Evolutionary conservation across 2,888 invertebrate species (phyloP).

Genomic region (Bugulina stolonifera): DNA sequence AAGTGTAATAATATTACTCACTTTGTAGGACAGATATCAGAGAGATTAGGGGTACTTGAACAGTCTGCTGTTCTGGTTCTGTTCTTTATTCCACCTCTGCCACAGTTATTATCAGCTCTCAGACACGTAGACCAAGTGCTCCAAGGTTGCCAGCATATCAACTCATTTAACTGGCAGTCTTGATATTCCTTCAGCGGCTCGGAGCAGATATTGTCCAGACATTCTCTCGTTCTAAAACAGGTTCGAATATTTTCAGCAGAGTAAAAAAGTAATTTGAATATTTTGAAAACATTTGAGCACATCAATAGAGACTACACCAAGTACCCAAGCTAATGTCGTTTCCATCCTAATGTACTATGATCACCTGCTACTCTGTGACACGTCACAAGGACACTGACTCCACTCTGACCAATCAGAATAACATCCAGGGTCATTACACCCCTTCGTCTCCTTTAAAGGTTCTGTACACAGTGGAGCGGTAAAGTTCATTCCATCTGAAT

Average conservation of each 20-base stretch:
- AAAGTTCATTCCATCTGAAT: neutral
- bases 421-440: neutral
- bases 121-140: neutral
- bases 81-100: neutral
- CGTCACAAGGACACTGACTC: neutral
- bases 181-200: neutral
- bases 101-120: conserved; percentile 4
- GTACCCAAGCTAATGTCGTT: too few relatives aligned
- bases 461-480: neutral
- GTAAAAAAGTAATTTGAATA: too few relatives aligned
- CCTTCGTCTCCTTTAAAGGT: neutral
- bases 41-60: neutral
- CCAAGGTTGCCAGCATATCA: neutral
- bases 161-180: neutral
- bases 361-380: neutral
- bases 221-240: neutral
- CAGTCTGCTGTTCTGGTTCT: neutral
- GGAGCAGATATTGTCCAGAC: neutral
- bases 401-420: conserved; percentile 3
- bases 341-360: too few relatives aligned
- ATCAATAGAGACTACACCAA: too few relatives aligned
- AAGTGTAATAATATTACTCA: too few relatives aligned
- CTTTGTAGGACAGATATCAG: neutral
- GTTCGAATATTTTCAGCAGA: too few relatives aligned
- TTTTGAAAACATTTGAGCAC: too few relatives aligned